Conservation (phyloP, 2,113 vertebrate genomes). For the Microcebus griseorufus region DNA sequence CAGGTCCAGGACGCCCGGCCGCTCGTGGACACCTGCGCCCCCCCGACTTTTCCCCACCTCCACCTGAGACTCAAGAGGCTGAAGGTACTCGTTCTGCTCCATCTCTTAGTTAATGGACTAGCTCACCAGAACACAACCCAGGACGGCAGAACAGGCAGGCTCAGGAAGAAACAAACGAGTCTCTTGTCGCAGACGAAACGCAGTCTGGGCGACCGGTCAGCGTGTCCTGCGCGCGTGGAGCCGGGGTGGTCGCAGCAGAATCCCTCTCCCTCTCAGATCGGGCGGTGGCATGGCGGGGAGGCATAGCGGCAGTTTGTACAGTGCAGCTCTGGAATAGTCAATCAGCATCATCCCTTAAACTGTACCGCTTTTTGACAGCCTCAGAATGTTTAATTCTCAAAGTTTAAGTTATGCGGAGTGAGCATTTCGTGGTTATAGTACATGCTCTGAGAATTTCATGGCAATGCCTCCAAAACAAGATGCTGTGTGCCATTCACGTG, state of each 20-base stretch:
- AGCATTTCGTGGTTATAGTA: background rate
- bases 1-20: slow-evolving; percentile 87
- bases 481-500: rapidly evolving
- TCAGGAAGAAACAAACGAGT: background rate
- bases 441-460: background rate
- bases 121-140: background rate
- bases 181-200: background rate
- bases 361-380: background rate
- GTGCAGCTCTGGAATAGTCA: background rate
- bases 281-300: rapidly evolving
- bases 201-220: background rate
- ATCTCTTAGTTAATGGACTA: background rate
- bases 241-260: background rate
- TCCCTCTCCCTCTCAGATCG: background rate
- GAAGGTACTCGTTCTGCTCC: slow-evolving; percentile 78
- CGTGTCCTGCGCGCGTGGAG: rapidly evolving
- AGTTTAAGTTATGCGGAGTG: background rate
- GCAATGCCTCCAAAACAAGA: background rate
- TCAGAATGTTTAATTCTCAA: background rate
- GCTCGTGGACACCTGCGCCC: slow-evolving; percentile 79
- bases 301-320: rapidly evolving
- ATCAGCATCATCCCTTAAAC: background rate
- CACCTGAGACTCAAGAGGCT: slow-evolving; percentile 84
- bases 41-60: slow-evolving; percentile 80
- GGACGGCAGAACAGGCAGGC: background rate